Percentiles rank a stretch among this genome's conserved stretches.
phyloP scores from a whole-genome alignment of 2,113 vertebrate genomes.

The Oncorhynchus clarkii region DNA sequence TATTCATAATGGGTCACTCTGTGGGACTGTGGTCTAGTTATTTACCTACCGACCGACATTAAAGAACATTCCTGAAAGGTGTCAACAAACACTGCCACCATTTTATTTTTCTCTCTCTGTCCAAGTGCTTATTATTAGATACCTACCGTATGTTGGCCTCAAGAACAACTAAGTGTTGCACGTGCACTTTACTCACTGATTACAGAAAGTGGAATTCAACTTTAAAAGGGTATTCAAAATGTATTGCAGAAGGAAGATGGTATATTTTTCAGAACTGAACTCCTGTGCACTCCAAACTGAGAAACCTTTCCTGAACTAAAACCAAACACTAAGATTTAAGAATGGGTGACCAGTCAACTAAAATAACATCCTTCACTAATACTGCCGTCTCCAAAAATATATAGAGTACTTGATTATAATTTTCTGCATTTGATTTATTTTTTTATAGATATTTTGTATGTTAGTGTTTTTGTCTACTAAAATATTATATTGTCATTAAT shows the following conservation, averaged over 20 bases:
- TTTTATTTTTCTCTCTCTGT: slow-evolving; percentile 3
- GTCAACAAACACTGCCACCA: slow-evolving; percentile 61
- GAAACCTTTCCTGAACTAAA: slow-evolving; percentile 30
- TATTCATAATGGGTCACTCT: slow-evolving; percentile 58
- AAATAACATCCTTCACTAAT: slow-evolving; percentile 47
- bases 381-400: slow-evolving; percentile 67
- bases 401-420: slow-evolving; percentile 61
- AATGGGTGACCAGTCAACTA: slow-evolving; percentile 18
- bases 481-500: slow-evolving; percentile 74
- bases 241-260: slow-evolving; percentile 6
- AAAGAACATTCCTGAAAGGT: slow-evolving; percentile 74
- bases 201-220: slow-evolving; percentile 20
- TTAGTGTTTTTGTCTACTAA: slow-evolving; percentile 74
- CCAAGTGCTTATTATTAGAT: slow-evolving; percentile 58
- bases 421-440: slow-evolving; percentile 65
- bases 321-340: slow-evolving; percentile 54
- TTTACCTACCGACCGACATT: slow-evolving; percentile 63
- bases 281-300: slow-evolving; percentile 24
- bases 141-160: slow-evolving; percentile 57
- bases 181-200: slow-evolving; percentile 71
- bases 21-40: slow-evolving; percentile 60
- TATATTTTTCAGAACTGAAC: slow-evolving; percentile 30
- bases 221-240: slow-evolving; percentile 32
- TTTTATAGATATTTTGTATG: slow-evolving; percentile 45
- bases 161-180: slow-evolving; percentile 72